Conservation (phyloP, 2,888 invertebrate species). For the Rosalia funebris region DNA sequence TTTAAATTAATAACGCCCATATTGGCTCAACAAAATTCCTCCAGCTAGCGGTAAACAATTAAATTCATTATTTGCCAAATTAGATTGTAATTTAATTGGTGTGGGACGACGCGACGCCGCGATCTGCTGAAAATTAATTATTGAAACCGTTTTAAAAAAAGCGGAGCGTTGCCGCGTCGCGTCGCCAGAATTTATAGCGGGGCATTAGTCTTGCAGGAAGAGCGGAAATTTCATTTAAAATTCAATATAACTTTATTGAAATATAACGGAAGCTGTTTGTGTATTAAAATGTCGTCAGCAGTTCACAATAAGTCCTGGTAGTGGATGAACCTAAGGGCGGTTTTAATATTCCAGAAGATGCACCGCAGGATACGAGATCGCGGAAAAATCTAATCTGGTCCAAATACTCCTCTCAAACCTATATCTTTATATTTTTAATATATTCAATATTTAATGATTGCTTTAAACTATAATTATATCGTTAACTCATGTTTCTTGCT, state of each 20-base stretch:
- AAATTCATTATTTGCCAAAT: conserved; percentile 14
- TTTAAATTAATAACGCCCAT: too few species aligned
- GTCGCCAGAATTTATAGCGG: background rate
- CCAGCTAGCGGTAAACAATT: conserved; percentile 20
- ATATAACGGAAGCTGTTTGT: conserved; percentile 6
- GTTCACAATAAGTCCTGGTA: background rate
- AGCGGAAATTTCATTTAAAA: conserved; percentile 11
- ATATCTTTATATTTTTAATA: too few species aligned
- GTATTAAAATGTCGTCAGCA: conserved; percentile 12
- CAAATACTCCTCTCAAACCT: too few species aligned
- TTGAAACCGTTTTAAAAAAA: background rate
- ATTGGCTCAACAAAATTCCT: too few species aligned
- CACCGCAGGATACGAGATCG: background rate
- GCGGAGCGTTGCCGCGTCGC: background rate
- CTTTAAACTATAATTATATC: too few species aligned
- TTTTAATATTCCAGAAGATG: background rate
- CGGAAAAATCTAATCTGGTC: too few species aligned
- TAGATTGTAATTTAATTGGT: conserved; percentile 18
- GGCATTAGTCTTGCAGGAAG: background rate
- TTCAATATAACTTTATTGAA: conserved; percentile 22
- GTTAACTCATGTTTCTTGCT: too few species aligned
- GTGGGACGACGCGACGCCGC: background rate
- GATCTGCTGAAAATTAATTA: conserved; percentile 14
- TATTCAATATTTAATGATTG: too few species aligned
- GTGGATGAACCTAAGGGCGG: background rate